phyloP scores from a whole-genome alignment of 1,140 invertebrate genomes.

The Tribolium castaneum region DNA sequence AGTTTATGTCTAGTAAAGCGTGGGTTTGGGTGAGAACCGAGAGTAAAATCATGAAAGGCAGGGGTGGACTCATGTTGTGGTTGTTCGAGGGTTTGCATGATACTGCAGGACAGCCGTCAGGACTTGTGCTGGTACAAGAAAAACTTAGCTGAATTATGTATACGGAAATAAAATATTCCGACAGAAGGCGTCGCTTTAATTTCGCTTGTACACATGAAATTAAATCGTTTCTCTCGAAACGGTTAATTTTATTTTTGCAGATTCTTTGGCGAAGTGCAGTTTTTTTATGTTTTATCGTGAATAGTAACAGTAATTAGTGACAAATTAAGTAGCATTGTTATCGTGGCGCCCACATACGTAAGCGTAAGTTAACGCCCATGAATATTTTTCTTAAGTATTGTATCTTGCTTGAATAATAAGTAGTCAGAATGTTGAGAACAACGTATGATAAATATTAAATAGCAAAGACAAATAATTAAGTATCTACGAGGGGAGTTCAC shows the following conservation, averaged over 20 bases:
- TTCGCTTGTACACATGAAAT: background rate
- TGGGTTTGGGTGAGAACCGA: background rate
- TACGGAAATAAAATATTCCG: background rate
- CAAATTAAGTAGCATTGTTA: too few relatives aligned
- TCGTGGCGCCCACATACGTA: too few relatives aligned
- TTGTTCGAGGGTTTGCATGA: background rate
- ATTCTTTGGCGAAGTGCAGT: too few relatives aligned
- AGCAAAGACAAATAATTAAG: too few relatives aligned
- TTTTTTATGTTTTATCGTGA: too few relatives aligned
- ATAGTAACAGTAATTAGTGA: too few relatives aligned
- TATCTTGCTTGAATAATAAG: too few relatives aligned
- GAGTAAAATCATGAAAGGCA: background rate
- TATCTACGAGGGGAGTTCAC: too few relatives aligned
- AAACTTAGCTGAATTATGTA: background rate
- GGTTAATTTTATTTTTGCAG: background rate
- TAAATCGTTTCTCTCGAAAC: background rate
- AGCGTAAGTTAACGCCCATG: too few relatives aligned
- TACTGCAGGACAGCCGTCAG: background rate
- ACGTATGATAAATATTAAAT: too few relatives aligned
- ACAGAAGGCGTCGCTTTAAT: background rate
- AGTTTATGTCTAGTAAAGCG: slow-evolving; percentile 2
- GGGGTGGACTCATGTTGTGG: background rate
- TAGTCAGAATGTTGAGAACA: too few relatives aligned
- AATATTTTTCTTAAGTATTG: too few relatives aligned
- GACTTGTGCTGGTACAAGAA: background rate